Conservation (phyloP, 2,797 vertebrate species). For the Pseudochromis fuscus region DNA sequence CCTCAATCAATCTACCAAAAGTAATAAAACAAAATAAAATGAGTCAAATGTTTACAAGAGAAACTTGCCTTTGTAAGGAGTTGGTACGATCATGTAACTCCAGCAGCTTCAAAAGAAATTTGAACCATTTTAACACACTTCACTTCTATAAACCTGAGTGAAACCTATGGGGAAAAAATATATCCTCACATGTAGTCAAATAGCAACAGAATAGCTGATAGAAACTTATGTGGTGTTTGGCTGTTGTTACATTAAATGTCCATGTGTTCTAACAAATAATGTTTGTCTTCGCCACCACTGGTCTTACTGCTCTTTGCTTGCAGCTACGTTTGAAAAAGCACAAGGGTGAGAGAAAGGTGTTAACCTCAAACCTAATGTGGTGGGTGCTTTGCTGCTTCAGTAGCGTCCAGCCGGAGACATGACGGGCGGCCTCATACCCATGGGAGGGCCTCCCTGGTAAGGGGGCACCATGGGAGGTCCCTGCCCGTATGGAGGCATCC, state of each 20-base stretch:
- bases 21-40: constrained; percentile 62
- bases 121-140: constrained; percentile 98
- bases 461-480: constrained; percentile 96
- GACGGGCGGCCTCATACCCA: constrained; percentile 98
- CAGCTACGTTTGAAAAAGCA: constrained; percentile 84
- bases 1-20: constrained; percentile 84
- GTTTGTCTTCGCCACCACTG: constrained; percentile 92
- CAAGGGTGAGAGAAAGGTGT: constrained; percentile 99
- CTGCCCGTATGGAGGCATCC: constrained; percentile 97
- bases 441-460: constrained; percentile 96
- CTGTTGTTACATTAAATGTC: constrained; percentile 91
- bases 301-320: constrained; percentile 83
- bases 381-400: constrained; percentile 91
- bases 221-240: constrained; percentile 72
- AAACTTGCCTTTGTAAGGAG: constrained; percentile 93
- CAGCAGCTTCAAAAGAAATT: constrained; percentile 98
- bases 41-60: constrained; percentile 91
- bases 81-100: constrained; percentile 91
- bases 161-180: constrained; percentile 91
- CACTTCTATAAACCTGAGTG: constrained; percentile 99
- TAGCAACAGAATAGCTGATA: constrained; percentile 81
- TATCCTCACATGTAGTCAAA: constrained; percentile 92
- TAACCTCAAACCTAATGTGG: constrained; percentile 99
- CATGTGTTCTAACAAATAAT: constrained; percentile 85
- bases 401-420: constrained; percentile 99